Percentiles rank a stretch among this genome's conserved stretches.
phyloP scores from a whole-genome alignment of 1,140 invertebrate species.

The Archivesica marissinica region DNA sequence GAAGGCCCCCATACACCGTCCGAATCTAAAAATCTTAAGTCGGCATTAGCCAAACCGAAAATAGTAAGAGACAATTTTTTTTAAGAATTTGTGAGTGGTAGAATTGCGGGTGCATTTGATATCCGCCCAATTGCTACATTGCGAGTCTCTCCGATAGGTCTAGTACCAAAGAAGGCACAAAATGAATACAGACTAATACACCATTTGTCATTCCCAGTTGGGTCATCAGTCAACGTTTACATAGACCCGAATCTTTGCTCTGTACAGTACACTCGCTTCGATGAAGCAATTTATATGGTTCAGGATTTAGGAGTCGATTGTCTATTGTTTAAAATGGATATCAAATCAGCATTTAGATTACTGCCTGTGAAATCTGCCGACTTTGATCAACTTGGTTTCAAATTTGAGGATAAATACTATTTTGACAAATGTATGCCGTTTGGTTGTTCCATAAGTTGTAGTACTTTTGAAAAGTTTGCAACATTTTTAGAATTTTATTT shows the following conservation, averaged over 20 bases:
- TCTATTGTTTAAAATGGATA: slow-evolving; percentile 35
- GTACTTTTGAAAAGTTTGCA: slow-evolving; percentile 23
- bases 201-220: slow-evolving; percentile 46
- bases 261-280: slow-evolving; percentile 60
- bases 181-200: slow-evolving; percentile 36
- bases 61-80: slow-evolving; percentile 21
- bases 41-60: neutral
- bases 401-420: slow-evolving; percentile 16
- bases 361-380: slow-evolving; percentile 19
- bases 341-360: too few relatives aligned
- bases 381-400: slow-evolving; percentile 41
- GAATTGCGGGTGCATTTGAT: slow-evolving; percentile 27
- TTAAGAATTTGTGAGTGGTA: slow-evolving; percentile 11
- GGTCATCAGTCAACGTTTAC: slow-evolving; percentile 45
- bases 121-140: slow-evolving; percentile 4
- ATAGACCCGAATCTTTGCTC: slow-evolving; percentile 61
- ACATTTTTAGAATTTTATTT: slow-evolving; percentile 6
- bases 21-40: slow-evolving; percentile 31
- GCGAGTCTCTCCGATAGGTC: slow-evolving; percentile 20
- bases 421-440: slow-evolving; percentile 39
- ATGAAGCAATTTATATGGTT: slow-evolving; percentile 61
- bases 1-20: neutral
- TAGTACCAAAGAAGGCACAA: slow-evolving; percentile 30
- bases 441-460: slow-evolving; percentile 20
- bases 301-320: too few relatives aligned